These are phyloP conservation scores for Helicolenus hilgendorfi DNA, from an alignment of 2,797 vertebrate species.

Conservation along the genomic window DNA sequence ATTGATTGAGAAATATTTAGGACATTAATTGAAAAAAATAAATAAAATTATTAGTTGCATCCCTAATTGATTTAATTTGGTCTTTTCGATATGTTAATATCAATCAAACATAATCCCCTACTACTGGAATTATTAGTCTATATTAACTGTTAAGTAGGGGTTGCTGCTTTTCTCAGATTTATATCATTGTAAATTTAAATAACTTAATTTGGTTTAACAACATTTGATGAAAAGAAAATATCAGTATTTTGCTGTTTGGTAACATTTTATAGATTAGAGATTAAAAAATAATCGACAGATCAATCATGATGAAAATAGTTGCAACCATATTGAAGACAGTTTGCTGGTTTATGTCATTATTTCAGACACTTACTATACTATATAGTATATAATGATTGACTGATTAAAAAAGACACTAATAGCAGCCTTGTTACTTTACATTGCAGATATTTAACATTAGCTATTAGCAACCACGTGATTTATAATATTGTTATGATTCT, in stretches of 20 bases:
- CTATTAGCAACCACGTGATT: fast-evolving
- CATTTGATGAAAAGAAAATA: background rate
- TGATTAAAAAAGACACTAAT: background rate
- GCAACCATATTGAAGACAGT: background rate
- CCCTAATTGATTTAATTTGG: background rate
- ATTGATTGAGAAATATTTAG: background rate
- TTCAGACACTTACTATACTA: background rate
- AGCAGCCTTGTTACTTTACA: too few relatives aligned
- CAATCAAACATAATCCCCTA: background rate
- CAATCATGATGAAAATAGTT: background rate
- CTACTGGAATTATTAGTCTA: background rate
- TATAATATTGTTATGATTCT: background rate
- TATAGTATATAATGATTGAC: fast-evolving
- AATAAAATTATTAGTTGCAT: background rate
- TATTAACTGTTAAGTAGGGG: background rate
- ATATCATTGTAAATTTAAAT: background rate
- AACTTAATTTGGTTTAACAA: background rate
- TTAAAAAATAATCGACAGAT: background rate
- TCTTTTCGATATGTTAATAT: background rate
- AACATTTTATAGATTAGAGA: background rate
- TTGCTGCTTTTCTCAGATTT: background rate
- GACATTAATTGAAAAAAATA: background rate
- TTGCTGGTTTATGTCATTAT: background rate
- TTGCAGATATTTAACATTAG: background rate
- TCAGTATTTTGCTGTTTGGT: background rate